Evolutionary conservation across 2,888 invertebrate genomes (phyloP), one percentile per base, ranked within the genome.

Genomic region (Ectropis crepuscularia): DNA sequence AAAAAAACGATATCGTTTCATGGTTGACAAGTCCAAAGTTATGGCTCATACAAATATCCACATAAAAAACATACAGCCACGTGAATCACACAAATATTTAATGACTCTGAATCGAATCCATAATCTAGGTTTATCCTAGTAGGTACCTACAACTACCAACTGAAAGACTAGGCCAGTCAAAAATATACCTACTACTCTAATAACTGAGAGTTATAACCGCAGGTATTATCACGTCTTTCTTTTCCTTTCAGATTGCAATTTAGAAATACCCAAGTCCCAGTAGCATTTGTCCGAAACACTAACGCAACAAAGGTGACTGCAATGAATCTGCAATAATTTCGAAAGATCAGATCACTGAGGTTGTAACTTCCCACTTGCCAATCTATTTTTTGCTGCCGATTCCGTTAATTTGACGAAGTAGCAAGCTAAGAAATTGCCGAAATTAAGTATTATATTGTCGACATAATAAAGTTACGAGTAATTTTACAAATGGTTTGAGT

Each of bases 231-330:
- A 51, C n/a, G 6, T 7, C 28, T 16, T 45, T 8, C 7, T 46
- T 64, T 68, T 66, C 63, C 48, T 51, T 16, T 43, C 37, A 61
- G 53, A 16, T 43, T 5, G 49, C 6, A 49, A 39, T 46, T n/a
- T 49, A 59, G 51, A 64, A 70, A 64, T 68, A 55, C 68, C 64
- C 65, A 48, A 53, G 48, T 7, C 48, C 28, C 43, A 47, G 39
- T 53, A 16, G 37, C n/a, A 55, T 57, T 55, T 16, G 54, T 58
- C 8, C 11, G 57, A 46, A 59, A 48, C 28, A 43, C 46, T 46
- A 55, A 38, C 50, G 62, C 55, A 63, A 63, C 9, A 51, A 55
- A 50, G 50, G 50, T 54, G 61, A 57, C 53, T 61, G 57, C 63
- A 61, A 55, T 41, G 16, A 48, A 55, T 55, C 55, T 28, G 47